Conservation (phyloP, 2,888 invertebrate species). For the Trichogramma dendrolimi region DNA sequence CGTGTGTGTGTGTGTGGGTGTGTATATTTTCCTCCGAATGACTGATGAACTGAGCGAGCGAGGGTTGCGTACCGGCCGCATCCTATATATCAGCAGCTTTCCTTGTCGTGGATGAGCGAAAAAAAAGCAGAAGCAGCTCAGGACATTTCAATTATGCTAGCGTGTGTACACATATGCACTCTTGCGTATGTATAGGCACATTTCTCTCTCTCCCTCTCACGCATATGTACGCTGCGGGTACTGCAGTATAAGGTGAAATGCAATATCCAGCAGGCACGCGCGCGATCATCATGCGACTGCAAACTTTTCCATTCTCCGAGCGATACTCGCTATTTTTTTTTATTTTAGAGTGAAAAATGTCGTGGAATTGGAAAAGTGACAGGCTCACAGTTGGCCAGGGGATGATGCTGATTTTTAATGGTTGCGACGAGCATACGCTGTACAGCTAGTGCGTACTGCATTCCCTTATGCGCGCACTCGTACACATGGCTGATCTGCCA, state of each 20-base stretch:
- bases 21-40: slow-evolving; percentile 43
- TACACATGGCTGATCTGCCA: slow-evolving; percentile 2
- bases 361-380: slow-evolving; percentile 11
- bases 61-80: slow-evolving; percentile 36
- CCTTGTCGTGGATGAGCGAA: slow-evolving; percentile 18
- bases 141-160: slow-evolving; percentile 35
- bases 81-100: slow-evolving; percentile 40
- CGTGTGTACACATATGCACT: too few species aligned
- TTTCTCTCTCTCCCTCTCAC: too few species aligned
- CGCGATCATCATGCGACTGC: slow-evolving; percentile 21
- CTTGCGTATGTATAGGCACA: too few species aligned
- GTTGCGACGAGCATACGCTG: not conserved
- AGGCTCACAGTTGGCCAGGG: not conserved
- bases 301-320: not conserved
- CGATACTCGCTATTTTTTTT: not conserved
- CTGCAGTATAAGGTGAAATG: slow-evolving; percentile 26
- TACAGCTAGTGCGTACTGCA: too few species aligned
- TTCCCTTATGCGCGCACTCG: slow-evolving; percentile 16
- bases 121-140: slow-evolving; percentile 13
- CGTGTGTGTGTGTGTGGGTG: too few species aligned
- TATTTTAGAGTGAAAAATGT: slow-evolving; percentile 9
- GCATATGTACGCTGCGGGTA: slow-evolving; percentile 10
- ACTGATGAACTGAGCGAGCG: slow-evolving; percentile 50
- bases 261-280: slow-evolving; percentile 14
- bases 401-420: slow-evolving; percentile 11